These are phyloP conservation scores for Chaunax sp. DNA, from an alignment of 2,797 vertebrate genomes.

Conservation along the genomic window DNA sequence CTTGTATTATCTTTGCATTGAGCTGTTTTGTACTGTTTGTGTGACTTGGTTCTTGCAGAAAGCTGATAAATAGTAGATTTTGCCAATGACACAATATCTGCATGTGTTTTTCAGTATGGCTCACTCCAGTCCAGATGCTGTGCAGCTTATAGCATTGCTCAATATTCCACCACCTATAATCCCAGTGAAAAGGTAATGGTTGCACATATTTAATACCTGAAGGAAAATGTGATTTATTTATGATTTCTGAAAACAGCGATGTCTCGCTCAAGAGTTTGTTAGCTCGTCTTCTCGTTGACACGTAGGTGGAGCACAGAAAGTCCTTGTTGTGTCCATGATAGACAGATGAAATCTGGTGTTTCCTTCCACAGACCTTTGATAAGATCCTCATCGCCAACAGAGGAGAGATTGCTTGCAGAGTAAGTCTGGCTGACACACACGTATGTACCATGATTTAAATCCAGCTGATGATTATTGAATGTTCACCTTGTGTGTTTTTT, in stretches of 20 bases:
- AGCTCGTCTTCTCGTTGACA: background rate
- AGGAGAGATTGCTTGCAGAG: slow-evolving; percentile 98
- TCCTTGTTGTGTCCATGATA: slow-evolving; percentile 37
- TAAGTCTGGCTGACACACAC: slow-evolving; percentile 72
- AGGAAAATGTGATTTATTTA: background rate
- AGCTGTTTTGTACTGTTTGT: no score
- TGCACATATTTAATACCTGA: background rate
- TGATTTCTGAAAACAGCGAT: no score
- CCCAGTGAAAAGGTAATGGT: slow-evolving; percentile 76
- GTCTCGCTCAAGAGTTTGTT: background rate
- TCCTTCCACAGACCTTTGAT: slow-evolving; percentile 90
- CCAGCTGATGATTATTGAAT: no score
- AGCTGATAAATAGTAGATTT: no score
- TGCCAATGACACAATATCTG: no score
- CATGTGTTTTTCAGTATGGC: slow-evolving; percentile 68
- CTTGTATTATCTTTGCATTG: no score
- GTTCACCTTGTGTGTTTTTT: slow-evolving; percentile 5
- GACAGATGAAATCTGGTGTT: slow-evolving; percentile 23
- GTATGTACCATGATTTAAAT: background rate
- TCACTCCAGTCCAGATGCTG: slow-evolving; percentile 68
- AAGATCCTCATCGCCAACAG: slow-evolving; percentile 98
- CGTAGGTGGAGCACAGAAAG: background rate
- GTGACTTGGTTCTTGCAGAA: no score
- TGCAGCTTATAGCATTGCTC: slow-evolving; percentile 42
- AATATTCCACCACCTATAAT: slow-evolving; percentile 71